These are phyloP conservation scores for Drosophila miranda DNA, from an alignment of 1,140 invertebrate species.

Conservation along the genomic window DNA sequence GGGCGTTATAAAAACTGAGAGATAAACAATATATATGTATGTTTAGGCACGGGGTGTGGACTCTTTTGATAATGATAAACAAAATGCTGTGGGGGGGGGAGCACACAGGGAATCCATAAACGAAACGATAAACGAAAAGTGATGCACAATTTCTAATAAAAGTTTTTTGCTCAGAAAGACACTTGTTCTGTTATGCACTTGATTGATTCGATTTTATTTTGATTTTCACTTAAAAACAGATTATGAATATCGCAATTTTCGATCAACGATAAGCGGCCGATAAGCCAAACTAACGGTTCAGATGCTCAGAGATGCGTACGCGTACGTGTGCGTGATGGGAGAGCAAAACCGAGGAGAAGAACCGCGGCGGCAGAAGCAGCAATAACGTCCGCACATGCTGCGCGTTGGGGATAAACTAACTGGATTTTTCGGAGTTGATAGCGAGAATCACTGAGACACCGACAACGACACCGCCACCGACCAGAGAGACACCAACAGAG, in stretches of 20 bases:
- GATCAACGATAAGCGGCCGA: conserved; percentile 16
- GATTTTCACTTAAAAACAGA: neutral
- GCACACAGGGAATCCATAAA: conserved; percentile 21
- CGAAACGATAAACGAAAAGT: conserved; percentile 14
- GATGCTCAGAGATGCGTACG: conserved; percentile 28
- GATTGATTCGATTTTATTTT: too few species aligned
- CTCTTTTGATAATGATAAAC: conserved; percentile 47
- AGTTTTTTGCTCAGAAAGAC: too few species aligned
- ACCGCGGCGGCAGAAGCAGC: conserved; percentile 43
- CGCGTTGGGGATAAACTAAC: conserved; percentile 82
- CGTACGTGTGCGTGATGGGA: conserved; percentile 8
- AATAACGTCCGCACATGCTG: conserved; percentile 81
- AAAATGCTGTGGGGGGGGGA: conserved; percentile 24
- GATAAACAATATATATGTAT: conserved; percentile 40
- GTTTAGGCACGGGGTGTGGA: conserved; percentile 29
- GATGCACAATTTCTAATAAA: conserved; percentile 10
- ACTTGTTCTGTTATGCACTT: too few species aligned
- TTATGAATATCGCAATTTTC: conserved; percentile 6
- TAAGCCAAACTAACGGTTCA: conserved; percentile 20
- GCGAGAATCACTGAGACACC: conserved; percentile 71
- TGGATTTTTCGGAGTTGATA: conserved; percentile 79
- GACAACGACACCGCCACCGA: conserved; percentile 42
- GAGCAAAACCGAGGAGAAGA: conserved; percentile 22
- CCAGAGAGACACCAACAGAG: conserved; percentile 47
- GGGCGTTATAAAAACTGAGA: conserved; percentile 43